Evolutionary conservation across 2,113 vertebrate species (phyloP).

Genomic region (Falco punctatus): DNA sequence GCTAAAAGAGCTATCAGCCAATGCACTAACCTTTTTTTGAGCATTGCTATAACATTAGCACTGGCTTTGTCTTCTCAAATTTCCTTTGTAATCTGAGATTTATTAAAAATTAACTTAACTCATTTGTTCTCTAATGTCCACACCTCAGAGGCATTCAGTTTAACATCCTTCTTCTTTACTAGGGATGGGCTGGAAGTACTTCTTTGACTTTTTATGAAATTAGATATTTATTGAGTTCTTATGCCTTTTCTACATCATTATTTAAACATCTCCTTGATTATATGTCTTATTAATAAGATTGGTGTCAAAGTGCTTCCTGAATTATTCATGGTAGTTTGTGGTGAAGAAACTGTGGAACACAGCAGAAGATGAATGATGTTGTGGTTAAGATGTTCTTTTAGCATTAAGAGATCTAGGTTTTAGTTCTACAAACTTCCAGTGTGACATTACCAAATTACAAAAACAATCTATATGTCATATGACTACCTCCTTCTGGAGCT

Average conservation of each 20-base stretch:
- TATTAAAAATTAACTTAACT: constrained; percentile 45
- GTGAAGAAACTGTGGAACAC: not conserved
- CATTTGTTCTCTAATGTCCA: constrained; percentile 18
- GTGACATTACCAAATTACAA: not conserved
- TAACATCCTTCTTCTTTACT: constrained; percentile 23
- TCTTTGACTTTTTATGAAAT: constrained; percentile 26
- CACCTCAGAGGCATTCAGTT: constrained; percentile 20
- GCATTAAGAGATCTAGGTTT: not conserved
- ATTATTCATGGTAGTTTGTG: constrained; percentile 57
- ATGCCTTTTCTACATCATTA: constrained; percentile 50
- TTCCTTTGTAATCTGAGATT: constrained; percentile 24
- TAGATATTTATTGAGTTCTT: constrained; percentile 63
- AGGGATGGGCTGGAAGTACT: not conserved
- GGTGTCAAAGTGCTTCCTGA: constrained; percentile 55
- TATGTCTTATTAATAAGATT: constrained; percentile 52
- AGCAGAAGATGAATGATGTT: constrained; percentile 32
- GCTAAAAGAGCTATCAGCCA: not conserved
- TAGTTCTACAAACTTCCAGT: not conserved
- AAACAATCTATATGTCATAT: not conserved
- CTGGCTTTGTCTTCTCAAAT: not conserved
- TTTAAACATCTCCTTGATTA: constrained; percentile 51
- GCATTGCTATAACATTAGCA: not conserved
- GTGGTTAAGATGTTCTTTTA: not conserved
- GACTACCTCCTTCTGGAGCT: not conserved
- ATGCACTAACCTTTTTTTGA: not conserved